A percentile compares a stretch with the other conserved stretches of the same genome.
Evolutionary conservation across 2,113 vertebrate genomes (phyloP).

Genomic region (Eolophus roseicapilla): DNA sequence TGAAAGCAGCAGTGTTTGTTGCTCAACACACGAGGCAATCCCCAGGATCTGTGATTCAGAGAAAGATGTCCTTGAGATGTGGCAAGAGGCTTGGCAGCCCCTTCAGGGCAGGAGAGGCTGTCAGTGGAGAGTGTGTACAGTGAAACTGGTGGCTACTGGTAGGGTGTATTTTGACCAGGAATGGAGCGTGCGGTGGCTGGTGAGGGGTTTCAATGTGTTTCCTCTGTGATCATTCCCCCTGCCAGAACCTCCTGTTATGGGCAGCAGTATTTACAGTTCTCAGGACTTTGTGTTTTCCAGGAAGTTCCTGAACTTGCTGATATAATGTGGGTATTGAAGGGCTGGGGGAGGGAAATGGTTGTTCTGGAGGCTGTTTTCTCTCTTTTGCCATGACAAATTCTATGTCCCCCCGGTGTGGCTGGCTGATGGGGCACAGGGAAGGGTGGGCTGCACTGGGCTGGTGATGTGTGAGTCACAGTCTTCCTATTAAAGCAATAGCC

Average conservation of each 20-base stretch:
- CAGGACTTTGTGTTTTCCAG: neutral
- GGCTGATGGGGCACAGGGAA: neutral
- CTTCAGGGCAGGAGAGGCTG: neutral
- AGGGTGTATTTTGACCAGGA: neutral
- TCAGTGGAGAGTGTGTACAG: neutral
- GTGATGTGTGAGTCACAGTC: neutral
- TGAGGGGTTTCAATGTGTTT: accelerated
- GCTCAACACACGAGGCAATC: neutral
- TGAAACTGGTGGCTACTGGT: neutral
- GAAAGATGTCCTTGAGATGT: neutral
- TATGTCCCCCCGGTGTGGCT: neutral
- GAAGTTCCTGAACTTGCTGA: constrained; percentile 5
- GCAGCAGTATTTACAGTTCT: neutral
- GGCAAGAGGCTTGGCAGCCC: neutral
- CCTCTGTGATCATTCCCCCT: neutral
- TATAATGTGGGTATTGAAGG: neutral
- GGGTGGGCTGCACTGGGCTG: neutral
- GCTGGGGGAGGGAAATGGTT: neutral
- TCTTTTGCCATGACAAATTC: neutral
- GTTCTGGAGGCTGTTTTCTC: neutral
- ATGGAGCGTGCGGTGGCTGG: accelerated
- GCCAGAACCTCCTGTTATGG: neutral
- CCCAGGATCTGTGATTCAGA: neutral
- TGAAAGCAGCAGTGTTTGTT: neutral
- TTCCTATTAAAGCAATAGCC: neutral